Evolutionary conservation across 2,113 vertebrate species (phyloP).

Genomic region (Scortum barcoo): DNA sequence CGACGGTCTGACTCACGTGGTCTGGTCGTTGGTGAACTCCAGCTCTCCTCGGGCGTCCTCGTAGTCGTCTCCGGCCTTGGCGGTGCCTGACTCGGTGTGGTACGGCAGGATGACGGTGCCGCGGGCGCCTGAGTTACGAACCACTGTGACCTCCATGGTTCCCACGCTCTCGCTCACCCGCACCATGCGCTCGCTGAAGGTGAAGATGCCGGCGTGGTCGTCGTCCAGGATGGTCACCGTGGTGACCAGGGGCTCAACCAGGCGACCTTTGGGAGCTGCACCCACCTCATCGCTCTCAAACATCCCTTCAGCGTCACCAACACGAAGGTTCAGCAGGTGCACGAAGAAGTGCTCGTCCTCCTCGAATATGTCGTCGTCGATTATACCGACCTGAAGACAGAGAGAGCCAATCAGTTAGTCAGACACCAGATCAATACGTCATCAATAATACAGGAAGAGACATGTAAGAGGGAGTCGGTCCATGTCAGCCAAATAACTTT

Average conservation of each 20-base stretch:
- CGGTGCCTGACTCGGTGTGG: conserved; percentile 90
- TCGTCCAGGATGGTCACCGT: conserved; percentile 97
- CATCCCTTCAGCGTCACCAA: conserved; percentile 95
- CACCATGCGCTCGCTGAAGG: conserved; percentile 89
- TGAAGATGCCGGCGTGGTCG: conserved; percentile 98
- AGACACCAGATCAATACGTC: background rate
- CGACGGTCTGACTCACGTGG: conserved; percentile 89
- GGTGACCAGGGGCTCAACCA: conserved; percentile 90
- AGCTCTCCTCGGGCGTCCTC: conserved; percentile 92
- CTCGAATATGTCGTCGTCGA: conserved; percentile 98
- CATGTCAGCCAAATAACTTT: too few species aligned
- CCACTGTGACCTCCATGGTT: conserved; percentile 92
- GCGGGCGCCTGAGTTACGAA: conserved; percentile 92
- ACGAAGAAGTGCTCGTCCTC: conserved; percentile 99
- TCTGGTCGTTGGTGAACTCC: conserved; percentile 95
- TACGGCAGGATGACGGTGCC: conserved; percentile 95
- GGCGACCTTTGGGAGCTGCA: conserved; percentile 86
- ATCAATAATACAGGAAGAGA: too few species aligned
- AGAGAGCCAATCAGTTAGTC: background rate
- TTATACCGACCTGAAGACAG: conserved; percentile 89
- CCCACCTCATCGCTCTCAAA: conserved; percentile 90
- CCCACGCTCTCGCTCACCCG: conserved; percentile 95
- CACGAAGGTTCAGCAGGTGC: conserved; percentile 92
- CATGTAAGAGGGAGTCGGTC: too few species aligned
- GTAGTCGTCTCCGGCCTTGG: conserved; percentile 90